Evolutionary conservation across 2,113 vertebrate genomes (phyloP).

Genomic region (Podilymbus podiceps): DNA sequence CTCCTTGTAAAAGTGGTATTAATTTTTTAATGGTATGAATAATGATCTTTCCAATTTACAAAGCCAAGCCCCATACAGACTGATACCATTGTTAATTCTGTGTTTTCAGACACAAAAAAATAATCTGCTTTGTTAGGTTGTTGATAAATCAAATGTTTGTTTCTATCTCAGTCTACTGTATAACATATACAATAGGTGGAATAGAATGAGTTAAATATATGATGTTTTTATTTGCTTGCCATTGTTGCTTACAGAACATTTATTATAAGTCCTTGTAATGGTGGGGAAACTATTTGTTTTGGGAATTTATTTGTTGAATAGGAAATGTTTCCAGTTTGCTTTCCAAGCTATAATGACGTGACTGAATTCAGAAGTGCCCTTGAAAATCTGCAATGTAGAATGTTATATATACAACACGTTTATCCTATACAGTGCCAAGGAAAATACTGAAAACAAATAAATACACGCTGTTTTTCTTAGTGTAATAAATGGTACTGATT

Average conservation of each 20-base stretch:
- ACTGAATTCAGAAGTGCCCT: conserved; percentile 34
- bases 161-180: background rate
- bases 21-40: background rate
- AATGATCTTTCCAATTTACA: background rate
- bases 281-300: background rate
- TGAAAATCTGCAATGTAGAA: conserved; percentile 13
- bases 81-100: background rate
- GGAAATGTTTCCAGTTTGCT: conserved; percentile 31
- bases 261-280: background rate
- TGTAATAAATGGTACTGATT: background rate
- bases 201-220: conserved; percentile 1
- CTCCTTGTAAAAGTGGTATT: background rate
- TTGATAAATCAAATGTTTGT: background rate
- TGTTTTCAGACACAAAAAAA: background rate
- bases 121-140: background rate
- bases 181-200: background rate
- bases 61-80: background rate
- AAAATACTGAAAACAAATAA: background rate
- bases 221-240: background rate
- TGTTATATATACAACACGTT: background rate
- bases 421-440: background rate
- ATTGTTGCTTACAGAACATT: background rate
- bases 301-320: conserved; percentile 23
- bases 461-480: background rate
- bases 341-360: background rate